phyloP scores from a whole-genome alignment of 2,888 invertebrate genomes.

The Nymphalis c-album region DNA sequence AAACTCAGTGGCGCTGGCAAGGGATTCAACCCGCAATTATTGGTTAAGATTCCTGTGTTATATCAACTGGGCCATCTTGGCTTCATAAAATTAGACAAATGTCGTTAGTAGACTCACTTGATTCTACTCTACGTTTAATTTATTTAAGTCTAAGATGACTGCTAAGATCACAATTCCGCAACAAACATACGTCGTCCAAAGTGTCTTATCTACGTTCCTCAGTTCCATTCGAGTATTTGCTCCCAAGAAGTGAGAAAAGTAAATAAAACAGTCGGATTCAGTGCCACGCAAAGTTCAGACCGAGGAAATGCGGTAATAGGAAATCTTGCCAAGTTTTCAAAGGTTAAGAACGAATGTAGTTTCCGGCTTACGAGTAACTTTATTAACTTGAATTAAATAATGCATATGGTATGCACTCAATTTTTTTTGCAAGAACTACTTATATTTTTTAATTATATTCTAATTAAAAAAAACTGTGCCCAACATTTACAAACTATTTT shows the following conservation, averaged over 20 bases:
- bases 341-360: slow-evolving; percentile 56
- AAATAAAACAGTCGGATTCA: slow-evolving; percentile 54
- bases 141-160: not conserved
- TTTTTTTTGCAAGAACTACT: not conserved
- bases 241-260: slow-evolving; percentile 44
- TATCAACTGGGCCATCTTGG: no score
- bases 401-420: slow-evolving; percentile 17
- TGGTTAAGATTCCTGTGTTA: no score
- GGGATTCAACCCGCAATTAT: no score
- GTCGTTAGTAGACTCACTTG: no score
- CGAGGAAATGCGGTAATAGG: slow-evolving; percentile 49
- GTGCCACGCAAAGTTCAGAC: slow-evolving; percentile 49
- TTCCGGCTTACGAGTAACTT: slow-evolving; percentile 50
- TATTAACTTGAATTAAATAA: slow-evolving; percentile 50
- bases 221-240: slow-evolving; percentile 38
- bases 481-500: no score
- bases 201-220: slow-evolving; percentile 32
- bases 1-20: no score
- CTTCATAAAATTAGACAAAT: no score
- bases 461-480: no score
- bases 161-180: slow-evolving; percentile 7
- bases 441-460: no score
- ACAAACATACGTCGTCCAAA: slow-evolving; percentile 21
- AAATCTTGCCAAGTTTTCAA: slow-evolving; percentile 59
- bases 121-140: not conserved